Base-by-base conservation (phyloP, 1,140 invertebrate species). In the Panulirus ornatus region DNA sequence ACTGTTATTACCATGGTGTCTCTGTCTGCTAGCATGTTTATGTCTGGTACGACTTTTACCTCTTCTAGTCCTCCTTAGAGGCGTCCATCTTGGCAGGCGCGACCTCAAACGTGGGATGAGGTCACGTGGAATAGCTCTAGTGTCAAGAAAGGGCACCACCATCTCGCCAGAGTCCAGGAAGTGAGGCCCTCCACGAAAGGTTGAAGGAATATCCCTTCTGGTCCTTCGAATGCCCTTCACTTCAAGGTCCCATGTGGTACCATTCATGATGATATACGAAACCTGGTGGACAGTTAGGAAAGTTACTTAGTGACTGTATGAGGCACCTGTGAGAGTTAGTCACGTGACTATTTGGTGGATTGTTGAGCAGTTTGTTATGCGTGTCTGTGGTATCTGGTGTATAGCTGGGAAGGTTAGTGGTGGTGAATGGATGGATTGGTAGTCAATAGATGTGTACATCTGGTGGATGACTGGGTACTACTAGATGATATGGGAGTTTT, bases 251-350 rank as follows among this genome's bases (percentile, higher is more conserved):
- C 91, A 91, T 0, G 82, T 89, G 5, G 82, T 85, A 6, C 76
- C 83, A 42, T 91, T 91, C 70, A 79, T 82, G 27, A 91, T 89
- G 22, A 89, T 84, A 40, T 91, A 91, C 8, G 91, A 89, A 34
- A 91, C 87, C 91, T 91, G 86, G 38, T 89, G 75, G 30, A 47
- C 19, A 76, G 22, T 36, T 40, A n/a, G 5, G 82, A 47, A 14
- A 76, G 22, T 36, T 40, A n/a, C 0, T 70, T 47, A 47, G 14
- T 47, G 44, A 14, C 14, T 47, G 44, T 6, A 14, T 47, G 14
- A 47, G 44, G 14, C 44, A 47, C 44, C 44, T 47, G 44, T 5
- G 44, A 47, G 5, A 47, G n/a, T n/a, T n/a, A n/a, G n/a, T n/a
- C n/a, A n/a, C n/a, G n/a, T n/a, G n/a, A n/a, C n/a, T n/a, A n/a